A percentile compares a stretch with the other conserved stretches of the same genome.
Evolutionary conservation across 2,888 invertebrate genomes (phyloP).

Genomic region (Deilephila porcellus): DNA sequence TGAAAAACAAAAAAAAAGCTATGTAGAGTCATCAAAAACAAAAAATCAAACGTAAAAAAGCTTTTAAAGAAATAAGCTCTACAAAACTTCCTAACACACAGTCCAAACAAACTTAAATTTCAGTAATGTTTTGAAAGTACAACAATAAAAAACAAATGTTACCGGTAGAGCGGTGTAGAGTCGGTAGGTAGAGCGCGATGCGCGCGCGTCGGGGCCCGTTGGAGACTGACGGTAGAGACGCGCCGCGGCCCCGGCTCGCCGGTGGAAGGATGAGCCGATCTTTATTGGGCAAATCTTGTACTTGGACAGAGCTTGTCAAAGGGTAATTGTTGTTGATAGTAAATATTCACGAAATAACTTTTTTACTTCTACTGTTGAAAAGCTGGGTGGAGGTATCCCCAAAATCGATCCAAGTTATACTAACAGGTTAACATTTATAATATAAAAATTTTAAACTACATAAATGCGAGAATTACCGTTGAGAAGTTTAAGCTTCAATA

Average conservation of each 20-base stretch:
- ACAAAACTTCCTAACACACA: not conserved
- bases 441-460: no score
- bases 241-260: slow-evolving; percentile 46
- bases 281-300: slow-evolving; percentile 53
- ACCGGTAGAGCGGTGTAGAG: slow-evolving; percentile 43
- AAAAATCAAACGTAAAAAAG: not conserved
- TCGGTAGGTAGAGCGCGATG: slow-evolving; percentile 55
- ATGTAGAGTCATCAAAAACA: not conserved
- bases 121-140: slow-evolving; percentile 37
- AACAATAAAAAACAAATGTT: slow-evolving; percentile 44
- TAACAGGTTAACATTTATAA: no score
- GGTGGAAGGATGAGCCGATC: slow-evolving; percentile 46
- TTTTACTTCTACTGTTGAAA: no score
- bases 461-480: no score
- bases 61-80: not conserved
- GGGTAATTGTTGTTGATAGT: no score
- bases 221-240: slow-evolving; percentile 56
- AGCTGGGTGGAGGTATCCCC: no score
- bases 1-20: not conserved
- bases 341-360: no score
- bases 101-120: not conserved
- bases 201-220: slow-evolving; percentile 58
- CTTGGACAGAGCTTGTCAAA: not conserved
- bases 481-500: no score
- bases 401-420: no score